Evolutionary conservation across 2,113 vertebrate species (phyloP).

Genomic region (Prinia subflava): DNA sequence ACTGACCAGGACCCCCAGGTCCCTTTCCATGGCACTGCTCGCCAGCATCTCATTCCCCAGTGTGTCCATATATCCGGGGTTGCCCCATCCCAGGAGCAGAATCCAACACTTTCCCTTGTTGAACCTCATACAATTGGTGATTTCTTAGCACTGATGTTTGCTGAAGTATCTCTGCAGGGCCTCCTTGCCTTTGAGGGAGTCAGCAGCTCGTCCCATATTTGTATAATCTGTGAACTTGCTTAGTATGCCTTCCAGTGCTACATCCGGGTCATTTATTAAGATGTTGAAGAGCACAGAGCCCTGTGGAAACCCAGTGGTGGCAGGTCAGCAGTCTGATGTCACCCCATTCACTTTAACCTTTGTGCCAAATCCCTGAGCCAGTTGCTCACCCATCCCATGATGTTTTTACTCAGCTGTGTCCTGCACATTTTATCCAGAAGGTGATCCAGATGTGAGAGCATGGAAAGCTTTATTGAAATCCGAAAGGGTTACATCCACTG

Average conservation of each 20-base stretch:
- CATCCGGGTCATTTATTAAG: not conserved
- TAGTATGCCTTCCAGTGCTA: not conserved
- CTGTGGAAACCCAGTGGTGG: not conserved
- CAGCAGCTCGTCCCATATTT: not conserved
- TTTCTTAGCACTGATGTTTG: not conserved
- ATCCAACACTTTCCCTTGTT: not conserved
- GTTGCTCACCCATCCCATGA: not conserved
- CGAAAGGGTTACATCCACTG: not conserved
- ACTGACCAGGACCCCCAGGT: not conserved
- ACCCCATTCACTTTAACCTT: not conserved
- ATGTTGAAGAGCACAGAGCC: not conserved
- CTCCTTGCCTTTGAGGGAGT: rapidly evolving
- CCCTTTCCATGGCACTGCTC: rapidly evolving
- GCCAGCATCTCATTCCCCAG: not conserved
- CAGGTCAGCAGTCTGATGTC: not conserved
- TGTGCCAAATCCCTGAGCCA: no score
- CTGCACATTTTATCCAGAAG: not conserved
- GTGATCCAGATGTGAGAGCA: no score
- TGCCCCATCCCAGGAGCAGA: not conserved
- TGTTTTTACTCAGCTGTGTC: not conserved
- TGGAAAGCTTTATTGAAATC: not conserved
- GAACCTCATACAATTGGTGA: not conserved
- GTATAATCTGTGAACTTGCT: not conserved
- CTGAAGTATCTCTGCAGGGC: not conserved
- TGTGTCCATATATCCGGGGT: rapidly evolving